Base-by-base conservation (phyloP, 2,888 invertebrate species). In the Seira musarum region DNA sequence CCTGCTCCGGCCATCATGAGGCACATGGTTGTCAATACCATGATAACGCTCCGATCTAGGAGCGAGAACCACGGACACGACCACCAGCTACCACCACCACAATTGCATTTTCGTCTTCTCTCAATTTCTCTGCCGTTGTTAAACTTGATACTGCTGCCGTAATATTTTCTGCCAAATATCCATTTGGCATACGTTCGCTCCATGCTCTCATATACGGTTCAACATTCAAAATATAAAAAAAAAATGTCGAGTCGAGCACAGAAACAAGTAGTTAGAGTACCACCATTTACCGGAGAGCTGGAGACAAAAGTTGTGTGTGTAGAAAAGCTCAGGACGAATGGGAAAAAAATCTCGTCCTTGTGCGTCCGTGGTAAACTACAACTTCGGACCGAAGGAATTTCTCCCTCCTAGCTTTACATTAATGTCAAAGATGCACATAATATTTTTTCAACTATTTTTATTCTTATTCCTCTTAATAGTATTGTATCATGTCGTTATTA, bases 161-260 rank as follows among this genome's bases (percentile, higher is more conserved):
- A 65, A 53, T 65, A 21, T 63, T 70, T 69, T 53, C 77, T 70
- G 77, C 77, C 77, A 77, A 77, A 60, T 70, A 65, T 70, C 64
- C 70, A 49, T 64, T 77, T 77, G 77, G 77, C 77, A 77, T 77
- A 70, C 70, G 77, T 60, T 77, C 69, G 77, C 77, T 77, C 77
- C 77, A 77, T 77, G 77, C 77, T 77, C 77, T 61, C 49, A 35
- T 60, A 61, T 64, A 77, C 70, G 65, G 64, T 40, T 40, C 13
- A 8, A 13, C 13, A 40, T 40, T 40, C 40, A 40, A 40, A 40
- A 13, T 40, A 40, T 40, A 8, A 5, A 40, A 5, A 40, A 40
- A 40, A 40, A 40, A 40, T 40, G 40, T 5, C 40, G n/a, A n/a
- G n/a, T n/a, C n/a, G 40, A 40, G 40, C 40, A 40, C 40, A 40